Conservation (phyloP, 2,888 invertebrate species). For the Dioctria linearis region DNA sequence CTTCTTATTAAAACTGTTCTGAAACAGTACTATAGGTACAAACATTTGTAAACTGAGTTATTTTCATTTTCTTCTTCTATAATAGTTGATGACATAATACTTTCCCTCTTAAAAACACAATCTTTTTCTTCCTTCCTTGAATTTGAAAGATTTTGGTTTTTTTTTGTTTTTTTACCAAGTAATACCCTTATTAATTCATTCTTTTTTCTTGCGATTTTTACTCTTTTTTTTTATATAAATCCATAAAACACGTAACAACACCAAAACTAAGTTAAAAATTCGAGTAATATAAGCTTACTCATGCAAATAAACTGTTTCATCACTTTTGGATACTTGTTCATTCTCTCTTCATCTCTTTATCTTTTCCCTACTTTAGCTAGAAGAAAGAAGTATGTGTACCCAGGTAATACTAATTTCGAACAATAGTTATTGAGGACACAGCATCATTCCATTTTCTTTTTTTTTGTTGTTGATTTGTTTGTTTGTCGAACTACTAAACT, state of each 20-base stretch:
- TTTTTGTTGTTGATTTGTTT: too few species aligned
- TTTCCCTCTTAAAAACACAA: constrained; percentile 26
- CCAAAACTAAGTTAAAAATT: constrained; percentile 30
- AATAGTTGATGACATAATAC: constrained; percentile 7
- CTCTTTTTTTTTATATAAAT: background rate
- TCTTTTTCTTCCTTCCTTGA: background rate
- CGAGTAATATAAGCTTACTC: constrained; percentile 17
- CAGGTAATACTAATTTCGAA: constrained; percentile 10
- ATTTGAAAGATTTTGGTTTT: constrained; percentile 4
- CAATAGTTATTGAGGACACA: constrained; percentile 53
- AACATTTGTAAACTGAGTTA: constrained; percentile 40
- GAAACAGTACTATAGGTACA: constrained; percentile 13
- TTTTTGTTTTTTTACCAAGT: background rate
- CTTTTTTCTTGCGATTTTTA: background rate
- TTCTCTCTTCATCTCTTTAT: background rate
- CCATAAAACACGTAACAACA: constrained; percentile 35
- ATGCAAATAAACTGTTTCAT: constrained; percentile 15
- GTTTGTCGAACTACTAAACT: constrained; percentile 14
- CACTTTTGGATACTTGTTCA: background rate
- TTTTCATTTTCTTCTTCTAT: constrained; percentile 30
- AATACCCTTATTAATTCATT: constrained; percentile 1
- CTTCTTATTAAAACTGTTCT: constrained; percentile 38
- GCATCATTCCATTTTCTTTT: constrained; percentile 37
- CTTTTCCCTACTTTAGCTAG: background rate
- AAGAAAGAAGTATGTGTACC: too few species aligned